Percentiles rank a stretch among this genome's conserved stretches.
phyloP scores from a whole-genome alignment of 2,888 invertebrate species.

The Euspilapteryx auroguttella region DNA sequence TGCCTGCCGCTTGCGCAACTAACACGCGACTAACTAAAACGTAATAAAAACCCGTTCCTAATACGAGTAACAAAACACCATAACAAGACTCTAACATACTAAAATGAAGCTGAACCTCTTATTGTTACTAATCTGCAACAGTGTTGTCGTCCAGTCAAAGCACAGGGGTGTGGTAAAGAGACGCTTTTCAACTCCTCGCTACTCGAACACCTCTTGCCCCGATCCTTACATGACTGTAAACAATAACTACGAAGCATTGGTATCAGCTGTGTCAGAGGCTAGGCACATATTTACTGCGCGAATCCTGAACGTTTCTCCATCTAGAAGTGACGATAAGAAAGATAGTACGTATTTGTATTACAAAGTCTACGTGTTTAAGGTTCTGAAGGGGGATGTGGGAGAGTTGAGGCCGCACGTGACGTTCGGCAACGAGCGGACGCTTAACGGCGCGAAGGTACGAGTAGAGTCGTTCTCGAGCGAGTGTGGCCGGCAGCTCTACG shows the following conservation, averaged over 20 bases:
- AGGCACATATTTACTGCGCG: slow-evolving; percentile 55
- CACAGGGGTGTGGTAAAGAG: slow-evolving; percentile 36
- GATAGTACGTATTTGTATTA: slow-evolving; percentile 46
- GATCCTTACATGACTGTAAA: slow-evolving; percentile 57
- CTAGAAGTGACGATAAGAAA: slow-evolving; percentile 31
- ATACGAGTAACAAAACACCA: slow-evolving; percentile 14
- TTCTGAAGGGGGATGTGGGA: slow-evolving; percentile 46
- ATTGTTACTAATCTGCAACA: too few species aligned
- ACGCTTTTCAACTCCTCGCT: slow-evolving; percentile 38
- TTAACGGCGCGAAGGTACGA: slow-evolving; percentile 49
- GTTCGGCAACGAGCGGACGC: slow-evolving; percentile 35
- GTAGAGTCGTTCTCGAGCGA: slow-evolving; percentile 50
- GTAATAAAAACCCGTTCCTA: slow-evolving; percentile 3
- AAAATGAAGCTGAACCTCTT: slow-evolving; percentile 44
- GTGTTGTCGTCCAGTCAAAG: too few species aligned
- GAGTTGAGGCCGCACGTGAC: slow-evolving; percentile 39
- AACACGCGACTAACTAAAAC: slow-evolving; percentile 5
- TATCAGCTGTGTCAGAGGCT: slow-evolving; percentile 55
- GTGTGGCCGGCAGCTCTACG: slow-evolving; percentile 48
- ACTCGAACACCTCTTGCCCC: slow-evolving; percentile 45
- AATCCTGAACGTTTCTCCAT: slow-evolving; percentile 49
- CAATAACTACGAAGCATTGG: slow-evolving; percentile 58
- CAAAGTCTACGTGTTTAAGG: slow-evolving; percentile 40
- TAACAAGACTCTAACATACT: slow-evolving; percentile 14
- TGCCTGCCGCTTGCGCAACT: slow-evolving; percentile 36